Evolutionary conservation across 2,797 vertebrate genomes (phyloP).

Genomic region (Halcyon smyrnensis): DNA sequence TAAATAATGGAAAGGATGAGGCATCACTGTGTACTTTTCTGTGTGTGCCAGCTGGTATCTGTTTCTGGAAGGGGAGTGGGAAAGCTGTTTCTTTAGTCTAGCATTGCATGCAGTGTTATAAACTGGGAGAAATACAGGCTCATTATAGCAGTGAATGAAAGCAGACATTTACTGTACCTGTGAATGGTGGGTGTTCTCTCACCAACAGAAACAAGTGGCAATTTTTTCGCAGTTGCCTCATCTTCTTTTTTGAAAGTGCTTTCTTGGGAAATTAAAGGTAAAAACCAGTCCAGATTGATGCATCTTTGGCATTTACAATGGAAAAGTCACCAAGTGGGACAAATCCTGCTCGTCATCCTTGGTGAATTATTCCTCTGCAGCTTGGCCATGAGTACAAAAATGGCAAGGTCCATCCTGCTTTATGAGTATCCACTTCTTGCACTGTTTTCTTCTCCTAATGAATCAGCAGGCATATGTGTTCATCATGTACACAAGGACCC

Average conservation of each 20-base stretch:
- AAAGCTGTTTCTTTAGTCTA: conserved; percentile 6
- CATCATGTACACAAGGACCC: background rate
- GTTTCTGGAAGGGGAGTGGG: background rate
- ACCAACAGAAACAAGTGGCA: background rate
- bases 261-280: conserved; percentile 14
- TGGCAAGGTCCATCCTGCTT: background rate
- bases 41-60: background rate
- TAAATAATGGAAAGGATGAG: background rate
- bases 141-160: background rate
- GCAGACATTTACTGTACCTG: conserved; percentile 23
- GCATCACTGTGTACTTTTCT: background rate
- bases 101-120: background rate
- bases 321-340: background rate
- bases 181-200: conserved; percentile 8
- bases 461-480: background rate
- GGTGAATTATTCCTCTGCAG: background rate
- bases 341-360: background rate
- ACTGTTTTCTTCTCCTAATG: background rate
- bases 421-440: background rate
- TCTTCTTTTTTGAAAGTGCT: background rate
- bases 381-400: background rate
- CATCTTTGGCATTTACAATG: background rate
- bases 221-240: background rate
- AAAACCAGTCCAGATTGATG: background rate
- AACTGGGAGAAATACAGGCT: background rate